Percentiles rank a stretch among this genome's conserved stretches.
phyloP scores from a whole-genome alignment of 1,140 invertebrate species.

The Polypedilum vanderplanki region DNA sequence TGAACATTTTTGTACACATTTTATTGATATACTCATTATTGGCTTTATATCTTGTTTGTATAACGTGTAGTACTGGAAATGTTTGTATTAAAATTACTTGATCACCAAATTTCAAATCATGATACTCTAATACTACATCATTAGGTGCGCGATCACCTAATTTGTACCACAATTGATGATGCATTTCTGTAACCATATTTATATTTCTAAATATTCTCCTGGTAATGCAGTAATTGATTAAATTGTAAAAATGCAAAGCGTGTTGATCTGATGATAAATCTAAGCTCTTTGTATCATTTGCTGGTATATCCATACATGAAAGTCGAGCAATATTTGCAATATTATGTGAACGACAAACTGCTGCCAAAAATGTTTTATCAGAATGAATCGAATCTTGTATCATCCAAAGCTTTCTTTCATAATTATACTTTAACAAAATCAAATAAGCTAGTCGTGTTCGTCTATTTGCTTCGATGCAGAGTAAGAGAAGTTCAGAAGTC shows the following conservation, averaged over 20 bases:
- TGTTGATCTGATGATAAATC: constrained; percentile 32
- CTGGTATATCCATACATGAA: constrained; percentile 38
- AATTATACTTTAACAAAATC: constrained; percentile 36
- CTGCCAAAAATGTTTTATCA: constrained; percentile 36
- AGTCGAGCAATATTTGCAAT: constrained; percentile 38
- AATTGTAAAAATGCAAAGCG: constrained; percentile 44
- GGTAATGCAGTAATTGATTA: constrained; percentile 48
- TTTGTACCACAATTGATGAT: constrained; percentile 42
- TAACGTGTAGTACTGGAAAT: constrained; percentile 51
- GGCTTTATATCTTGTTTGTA: constrained; percentile 42
- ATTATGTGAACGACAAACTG: constrained; percentile 36
- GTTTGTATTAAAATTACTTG: constrained; percentile 54
- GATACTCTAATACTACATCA: constrained; percentile 41
- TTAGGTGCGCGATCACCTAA: constrained; percentile 37
- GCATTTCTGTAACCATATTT: constrained; percentile 41
- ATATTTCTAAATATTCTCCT: constrained; percentile 38
- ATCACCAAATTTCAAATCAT: constrained; percentile 45
- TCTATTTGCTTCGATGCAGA: constrained; percentile 38
- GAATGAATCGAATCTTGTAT: constrained; percentile 38
- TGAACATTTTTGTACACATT: constrained; percentile 56
- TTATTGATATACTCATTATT: constrained; percentile 50
- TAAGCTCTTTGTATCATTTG: constrained; percentile 26
- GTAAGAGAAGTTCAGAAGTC: constrained; percentile 41
- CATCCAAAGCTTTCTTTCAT: constrained; percentile 41
- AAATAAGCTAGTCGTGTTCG: constrained; percentile 37